Evolutionary conservation across 2,888 invertebrate genomes (phyloP).

Genomic region (Pachycephus smyrnensis): DNA sequence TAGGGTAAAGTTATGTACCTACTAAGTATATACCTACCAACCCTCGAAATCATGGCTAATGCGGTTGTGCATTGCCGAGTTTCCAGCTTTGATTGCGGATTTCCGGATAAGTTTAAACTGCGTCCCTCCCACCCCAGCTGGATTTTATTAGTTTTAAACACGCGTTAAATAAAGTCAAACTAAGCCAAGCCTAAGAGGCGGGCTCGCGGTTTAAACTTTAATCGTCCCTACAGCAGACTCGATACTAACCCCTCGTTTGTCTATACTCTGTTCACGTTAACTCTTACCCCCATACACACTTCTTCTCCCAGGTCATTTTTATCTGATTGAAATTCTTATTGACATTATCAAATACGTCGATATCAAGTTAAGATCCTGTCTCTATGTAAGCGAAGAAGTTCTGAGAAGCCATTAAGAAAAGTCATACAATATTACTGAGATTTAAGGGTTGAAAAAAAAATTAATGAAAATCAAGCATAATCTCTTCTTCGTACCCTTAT

Average conservation of each 20-base stretch:
- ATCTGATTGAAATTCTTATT: neutral
- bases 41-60: conserved; percentile 35
- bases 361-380: neutral
- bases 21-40: neutral
- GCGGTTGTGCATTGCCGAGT: conserved; percentile 46
- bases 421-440: neutral
- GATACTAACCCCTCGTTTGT: neutral
- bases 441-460: neutral
- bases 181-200: conserved; percentile 53
- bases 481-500: neutral
- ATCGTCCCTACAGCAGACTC: conserved; percentile 38
- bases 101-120: conserved; percentile 30
- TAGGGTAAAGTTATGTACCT: neutral
- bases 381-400: neutral
- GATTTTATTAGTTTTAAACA: conserved; percentile 66
- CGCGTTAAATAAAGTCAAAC: conserved; percentile 65
- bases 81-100: conserved; percentile 53
- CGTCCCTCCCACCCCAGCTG: conserved; percentile 17
- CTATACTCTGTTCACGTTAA: neutral
- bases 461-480: neutral
- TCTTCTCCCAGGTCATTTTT: neutral
- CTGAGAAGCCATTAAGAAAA: neutral
- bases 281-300: neutral
- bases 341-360: neutral
- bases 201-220: conserved; percentile 54